These are phyloP conservation scores for Hemiscyllium ocellatum DNA, from an alignment of 2,113 vertebrate genomes.

Conservation along the genomic window DNA sequence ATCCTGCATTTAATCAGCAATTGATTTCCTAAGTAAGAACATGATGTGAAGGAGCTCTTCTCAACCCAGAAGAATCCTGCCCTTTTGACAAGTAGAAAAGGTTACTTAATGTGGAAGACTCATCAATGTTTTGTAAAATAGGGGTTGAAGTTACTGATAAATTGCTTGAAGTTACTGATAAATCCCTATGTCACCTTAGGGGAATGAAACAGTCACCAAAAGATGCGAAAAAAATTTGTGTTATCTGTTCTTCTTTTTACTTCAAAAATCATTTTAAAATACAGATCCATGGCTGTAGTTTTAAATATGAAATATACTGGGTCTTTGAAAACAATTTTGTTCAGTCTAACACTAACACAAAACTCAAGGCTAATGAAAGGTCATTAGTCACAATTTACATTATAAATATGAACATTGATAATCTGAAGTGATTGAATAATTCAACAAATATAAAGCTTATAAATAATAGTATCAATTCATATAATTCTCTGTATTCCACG, in stretches of 20 bases:
- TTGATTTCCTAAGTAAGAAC: background rate
- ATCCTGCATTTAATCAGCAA: background rate
- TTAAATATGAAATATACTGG: constrained; percentile 30
- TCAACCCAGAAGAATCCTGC: background rate
- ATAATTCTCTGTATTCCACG: background rate
- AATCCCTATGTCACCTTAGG: background rate
- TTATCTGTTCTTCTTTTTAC: constrained; percentile 11
- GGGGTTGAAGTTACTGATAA: background rate
- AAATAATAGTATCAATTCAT: background rate
- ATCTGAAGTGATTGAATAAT: background rate
- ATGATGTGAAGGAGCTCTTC: background rate
- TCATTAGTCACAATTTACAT: background rate
- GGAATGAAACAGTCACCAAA: background rate
- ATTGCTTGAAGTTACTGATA: background rate
- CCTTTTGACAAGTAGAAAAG: background rate
- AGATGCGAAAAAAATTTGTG: constrained; percentile 14
- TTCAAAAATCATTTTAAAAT: constrained; percentile 32
- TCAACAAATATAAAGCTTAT: background rate
- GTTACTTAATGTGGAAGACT: background rate
- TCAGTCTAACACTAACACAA: constrained; percentile 6
- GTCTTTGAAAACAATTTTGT: constrained; percentile 4
- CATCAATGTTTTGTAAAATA: background rate
- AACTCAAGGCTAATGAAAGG: background rate
- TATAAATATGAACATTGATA: background rate
- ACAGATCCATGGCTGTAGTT: background rate